Conservation (phyloP, 2,888 invertebrate genomes). For the Periphyllus acericola region DNA sequence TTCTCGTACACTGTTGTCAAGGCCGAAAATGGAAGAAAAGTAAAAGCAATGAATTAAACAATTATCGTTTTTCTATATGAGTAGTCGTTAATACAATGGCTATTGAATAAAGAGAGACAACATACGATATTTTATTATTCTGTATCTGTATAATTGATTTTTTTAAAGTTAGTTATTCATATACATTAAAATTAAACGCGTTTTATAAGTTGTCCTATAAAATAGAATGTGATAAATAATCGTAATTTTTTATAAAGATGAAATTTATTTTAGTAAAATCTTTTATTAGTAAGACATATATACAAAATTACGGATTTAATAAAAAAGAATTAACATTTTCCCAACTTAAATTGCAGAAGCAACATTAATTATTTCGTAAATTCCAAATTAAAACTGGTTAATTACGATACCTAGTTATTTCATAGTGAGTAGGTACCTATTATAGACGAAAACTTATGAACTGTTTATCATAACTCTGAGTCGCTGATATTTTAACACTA, state of each 20-base stretch:
- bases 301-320: no score
- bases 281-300: no score
- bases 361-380: no score
- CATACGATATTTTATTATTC: conserved; percentile 9
- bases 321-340: no score
- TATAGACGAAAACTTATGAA: no score
- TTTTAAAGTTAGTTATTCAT: background rate
- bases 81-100: background rate
- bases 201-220: background rate
- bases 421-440: no score
- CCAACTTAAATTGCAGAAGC: no score
- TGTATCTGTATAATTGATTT: background rate
- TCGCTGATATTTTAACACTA: no score
- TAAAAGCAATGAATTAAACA: background rate
- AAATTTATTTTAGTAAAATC: no score
- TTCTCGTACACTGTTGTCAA: background rate
- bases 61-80: background rate
- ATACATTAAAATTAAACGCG: background rate
- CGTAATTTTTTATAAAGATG: background rate
- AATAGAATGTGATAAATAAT: background rate
- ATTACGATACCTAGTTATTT: no score
- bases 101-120: background rate
- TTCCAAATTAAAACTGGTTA: no score
- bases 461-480: no score
- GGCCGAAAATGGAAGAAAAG: background rate